Evolutionary conservation across 1,140 invertebrate genomes (phyloP).

Genomic region (Whitmania pigra): DNA sequence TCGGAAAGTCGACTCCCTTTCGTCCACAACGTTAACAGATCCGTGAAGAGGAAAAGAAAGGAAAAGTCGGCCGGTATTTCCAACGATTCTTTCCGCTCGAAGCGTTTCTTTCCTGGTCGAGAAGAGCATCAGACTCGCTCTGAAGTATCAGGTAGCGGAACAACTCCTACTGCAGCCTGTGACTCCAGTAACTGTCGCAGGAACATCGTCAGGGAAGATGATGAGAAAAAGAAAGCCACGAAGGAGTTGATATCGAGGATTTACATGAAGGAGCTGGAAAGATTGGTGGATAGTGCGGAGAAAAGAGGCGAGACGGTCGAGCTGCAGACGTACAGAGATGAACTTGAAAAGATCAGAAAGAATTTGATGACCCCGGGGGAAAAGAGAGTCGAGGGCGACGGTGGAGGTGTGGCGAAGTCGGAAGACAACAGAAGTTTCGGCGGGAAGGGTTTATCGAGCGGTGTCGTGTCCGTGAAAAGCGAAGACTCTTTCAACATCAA

Average conservation of each 20-base stretch:
- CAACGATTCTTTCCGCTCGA: too few species aligned
- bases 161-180: neutral
- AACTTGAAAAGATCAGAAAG: constrained; percentile 56
- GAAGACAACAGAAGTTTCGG: constrained; percentile 39
- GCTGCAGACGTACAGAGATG: constrained; percentile 78
- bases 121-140: too few species aligned
- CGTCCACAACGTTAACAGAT: too few species aligned
- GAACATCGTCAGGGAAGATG: constrained; percentile 53
- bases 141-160: too few species aligned
- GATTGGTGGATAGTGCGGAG: constrained; percentile 58
- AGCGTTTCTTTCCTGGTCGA: too few species aligned
- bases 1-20: too few species aligned
- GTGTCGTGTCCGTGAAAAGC: constrained; percentile 68
- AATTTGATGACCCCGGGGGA: too few species aligned
- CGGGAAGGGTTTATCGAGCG: constrained; percentile 36
- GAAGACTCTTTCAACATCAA: constrained; percentile 44
- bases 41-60: too few species aligned
- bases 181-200: constrained; percentile 36
- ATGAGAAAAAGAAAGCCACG: constrained; percentile 73
- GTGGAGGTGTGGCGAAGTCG: constrained; percentile 49
- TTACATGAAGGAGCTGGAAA: constrained; percentile 87
- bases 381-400: neutral
- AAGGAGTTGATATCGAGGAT: constrained; percentile 92
- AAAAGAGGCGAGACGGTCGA: constrained; percentile 52
- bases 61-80: too few species aligned